Percentiles rank a stretch among this genome's conserved stretches.
These are phyloP conservation scores for Aurelia sp. DNA, from an alignment of 30 jellyfish, hydroid and myxozoan species.

Conservation along the genomic window DNA sequence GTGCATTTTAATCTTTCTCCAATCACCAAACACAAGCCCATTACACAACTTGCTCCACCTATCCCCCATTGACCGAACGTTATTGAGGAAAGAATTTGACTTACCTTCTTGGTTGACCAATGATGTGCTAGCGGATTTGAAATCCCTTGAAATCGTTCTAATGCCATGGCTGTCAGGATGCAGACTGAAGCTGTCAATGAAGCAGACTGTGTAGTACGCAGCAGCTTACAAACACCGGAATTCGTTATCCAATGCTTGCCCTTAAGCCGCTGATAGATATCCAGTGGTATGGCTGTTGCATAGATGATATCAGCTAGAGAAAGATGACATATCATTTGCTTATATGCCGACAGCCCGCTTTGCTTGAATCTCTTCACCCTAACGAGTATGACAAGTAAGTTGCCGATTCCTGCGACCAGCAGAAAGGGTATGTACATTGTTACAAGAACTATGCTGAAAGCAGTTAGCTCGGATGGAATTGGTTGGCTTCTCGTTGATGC, in stretches of 20 bases:
- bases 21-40: too few relatives aligned
- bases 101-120: constrained; percentile 74
- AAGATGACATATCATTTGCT: constrained; percentile 68
- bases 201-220: constrained; percentile 61
- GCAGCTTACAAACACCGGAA: constrained; percentile 25
- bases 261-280: constrained; percentile 32
- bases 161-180: constrained; percentile 81
- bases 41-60: too few relatives aligned
- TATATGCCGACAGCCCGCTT: constrained; percentile 62
- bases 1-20: too few relatives aligned
- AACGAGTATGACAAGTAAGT: constrained; percentile 57
- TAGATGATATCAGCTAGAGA: constrained; percentile 71
- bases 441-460: constrained; percentile 24
- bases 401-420: constrained; percentile 64
- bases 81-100: too few relatives aligned
- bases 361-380: constrained; percentile 52
- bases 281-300: constrained; percentile 66
- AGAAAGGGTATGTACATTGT: constrained; percentile 38
- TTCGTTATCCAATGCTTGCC: constrained; percentile 50
- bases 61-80: too few relatives aligned
- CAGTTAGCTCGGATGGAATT: neutral
- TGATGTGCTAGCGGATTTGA: constrained; percentile 52
- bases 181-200: constrained; percentile 67
- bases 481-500: neutral
- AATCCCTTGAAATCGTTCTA: constrained; percentile 76